A percentile compares a stretch with the other conserved stretches of the same genome.
Conservation (phyloP, 1,140 invertebrate genomes). For the Drosophila nigromelanica region DNA sequence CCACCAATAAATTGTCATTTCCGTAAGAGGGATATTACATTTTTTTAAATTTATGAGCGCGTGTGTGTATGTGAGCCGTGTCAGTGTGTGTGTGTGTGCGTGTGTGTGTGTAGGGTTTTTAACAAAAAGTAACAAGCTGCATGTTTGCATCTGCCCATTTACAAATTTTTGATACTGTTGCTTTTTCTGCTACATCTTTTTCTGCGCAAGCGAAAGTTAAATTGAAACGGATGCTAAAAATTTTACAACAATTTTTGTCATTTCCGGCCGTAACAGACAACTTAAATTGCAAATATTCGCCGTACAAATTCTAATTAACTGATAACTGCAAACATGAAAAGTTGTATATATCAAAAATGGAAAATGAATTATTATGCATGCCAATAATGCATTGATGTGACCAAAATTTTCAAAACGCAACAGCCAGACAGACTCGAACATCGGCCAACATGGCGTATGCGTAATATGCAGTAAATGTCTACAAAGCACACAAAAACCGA, state of each 20-base stretch:
- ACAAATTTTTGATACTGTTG: slow-evolving; percentile 29
- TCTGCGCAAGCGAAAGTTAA: slow-evolving; percentile 58
- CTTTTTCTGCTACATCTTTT: slow-evolving; percentile 6
- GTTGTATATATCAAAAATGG: neutral
- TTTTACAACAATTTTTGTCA: slow-evolving; percentile 57
- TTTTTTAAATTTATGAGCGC: slow-evolving; percentile 80
- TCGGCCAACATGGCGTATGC: slow-evolving; percentile 54
- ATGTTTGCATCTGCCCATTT: slow-evolving; percentile 25
- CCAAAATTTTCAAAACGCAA: slow-evolving; percentile 44
- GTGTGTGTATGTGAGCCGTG: slow-evolving; percentile 22
- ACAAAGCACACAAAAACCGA: slow-evolving; percentile 20
- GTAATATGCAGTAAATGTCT: slow-evolving; percentile 34
- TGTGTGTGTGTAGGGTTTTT: slow-evolving; percentile 24
- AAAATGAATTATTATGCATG: slow-evolving; percentile 67
- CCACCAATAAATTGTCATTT: slow-evolving; percentile 83
- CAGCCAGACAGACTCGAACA: slow-evolving; percentile 35
- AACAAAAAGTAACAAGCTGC: slow-evolving; percentile 38
- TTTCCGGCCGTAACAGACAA: slow-evolving; percentile 53
- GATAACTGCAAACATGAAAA: slow-evolving; percentile 56
- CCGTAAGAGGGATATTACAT: slow-evolving; percentile 83
- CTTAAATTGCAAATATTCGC: slow-evolving; percentile 50
- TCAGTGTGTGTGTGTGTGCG: neutral
- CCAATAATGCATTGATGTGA: slow-evolving; percentile 48
- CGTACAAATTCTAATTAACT: slow-evolving; percentile 73
- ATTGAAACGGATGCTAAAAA: slow-evolving; percentile 71